Base-by-base conservation (phyloP, 1,140 invertebrate species). In the Lineus longissimus region DNA sequence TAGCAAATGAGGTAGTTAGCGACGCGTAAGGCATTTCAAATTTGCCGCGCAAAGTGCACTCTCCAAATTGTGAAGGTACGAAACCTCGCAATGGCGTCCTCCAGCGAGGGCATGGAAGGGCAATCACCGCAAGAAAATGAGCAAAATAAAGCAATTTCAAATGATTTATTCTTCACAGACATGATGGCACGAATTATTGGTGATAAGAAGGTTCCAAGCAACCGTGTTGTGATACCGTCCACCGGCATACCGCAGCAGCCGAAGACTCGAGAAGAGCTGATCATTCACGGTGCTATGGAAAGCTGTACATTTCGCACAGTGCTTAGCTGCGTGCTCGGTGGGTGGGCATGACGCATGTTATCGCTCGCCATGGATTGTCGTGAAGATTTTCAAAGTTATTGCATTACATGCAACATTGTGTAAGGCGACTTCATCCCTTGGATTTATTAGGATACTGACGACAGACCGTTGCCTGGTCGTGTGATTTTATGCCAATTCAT, bases 221-320 rank as follows among this genome's bases (percentile, higher is more conserved):
- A n/a, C 25, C 6, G 15, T 36, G 47, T 51, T 27, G 9, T 51
- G n/a, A 9, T 51, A n/a, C 47, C 47, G 47, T 4, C 6, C 4
- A 51, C 25, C 6, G 47, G 47, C 9, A 51, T 51, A 6, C 47
- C 47, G n/a, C 47, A 58, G 33, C 30, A 54, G n/a, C 66, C 72
- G 11, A 70, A 70, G 60, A 57, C 71, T 1, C 65, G 59, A 40
- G 76, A 80, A 67, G 79, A 81, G 69, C 40, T 78, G 11, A 66
- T 75, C 25, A 73, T 97, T n/a, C 90, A 94, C 79, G 82, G 86
- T 0, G 85, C 87, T 2, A 89, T 96, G 74, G 94, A 98, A 83
- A 96, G 93, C 76, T 98, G 95, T 80, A 82, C 86, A 7, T 96
- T 97, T 76, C 97, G 97, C 84, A 89, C 92, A 30, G 71, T 88